A percentile compares a stretch with the other conserved stretches of the same genome.
These are phyloP conservation scores for Goniozus legneri DNA, from an alignment of 1,140 invertebrate species.

Conservation along the genomic window DNA sequence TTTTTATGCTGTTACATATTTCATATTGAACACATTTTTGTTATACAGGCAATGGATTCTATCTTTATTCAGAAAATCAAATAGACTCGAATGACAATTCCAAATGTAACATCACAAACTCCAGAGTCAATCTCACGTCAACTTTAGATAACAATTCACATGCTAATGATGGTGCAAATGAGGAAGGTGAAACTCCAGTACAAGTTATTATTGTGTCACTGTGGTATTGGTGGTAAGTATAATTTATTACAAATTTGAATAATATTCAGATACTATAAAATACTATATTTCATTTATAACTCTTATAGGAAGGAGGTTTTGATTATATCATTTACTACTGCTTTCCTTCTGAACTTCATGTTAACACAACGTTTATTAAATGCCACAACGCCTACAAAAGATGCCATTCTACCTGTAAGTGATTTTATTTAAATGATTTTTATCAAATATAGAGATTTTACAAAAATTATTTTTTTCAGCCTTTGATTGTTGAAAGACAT, in stretches of 20 bases:
- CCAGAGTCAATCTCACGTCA: slow-evolving; percentile 5
- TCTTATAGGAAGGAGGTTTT: slow-evolving; percentile 69
- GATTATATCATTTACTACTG: slow-evolving; percentile 64
- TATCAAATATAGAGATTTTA: slow-evolving; percentile 3
- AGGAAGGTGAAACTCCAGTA: slow-evolving; percentile 52
- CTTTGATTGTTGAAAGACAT: slow-evolving; percentile 47
- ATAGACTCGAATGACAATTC: slow-evolving; percentile 30
- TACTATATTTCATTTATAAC: slow-evolving; percentile 3
- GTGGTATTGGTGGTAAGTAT: slow-evolving; percentile 74
- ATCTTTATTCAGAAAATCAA: slow-evolving; percentile 57
- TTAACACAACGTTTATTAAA: slow-evolving; percentile 51
- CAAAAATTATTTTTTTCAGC: slow-evolving; percentile 17
- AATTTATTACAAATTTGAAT: slow-evolving; percentile 8
- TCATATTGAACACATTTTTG: slow-evolving; percentile 6
- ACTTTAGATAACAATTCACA: too few relatives aligned
- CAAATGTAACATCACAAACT: slow-evolving; percentile 39
- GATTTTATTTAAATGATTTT: slow-evolving; percentile 7
- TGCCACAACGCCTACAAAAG: slow-evolving; percentile 22
- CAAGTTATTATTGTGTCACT: slow-evolving; percentile 66
- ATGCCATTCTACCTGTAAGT: slow-evolving; percentile 34
- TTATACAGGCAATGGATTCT: slow-evolving; percentile 62
- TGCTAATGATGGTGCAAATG: too few relatives aligned
- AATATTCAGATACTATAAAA: slow-evolving; percentile 4
- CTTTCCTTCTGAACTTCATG: slow-evolving; percentile 61
- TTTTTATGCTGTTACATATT: not conserved